These are phyloP conservation scores for Vesta saturnalis DNA, from an alignment of 2,888 invertebrate species.

Conservation along the genomic window DNA sequence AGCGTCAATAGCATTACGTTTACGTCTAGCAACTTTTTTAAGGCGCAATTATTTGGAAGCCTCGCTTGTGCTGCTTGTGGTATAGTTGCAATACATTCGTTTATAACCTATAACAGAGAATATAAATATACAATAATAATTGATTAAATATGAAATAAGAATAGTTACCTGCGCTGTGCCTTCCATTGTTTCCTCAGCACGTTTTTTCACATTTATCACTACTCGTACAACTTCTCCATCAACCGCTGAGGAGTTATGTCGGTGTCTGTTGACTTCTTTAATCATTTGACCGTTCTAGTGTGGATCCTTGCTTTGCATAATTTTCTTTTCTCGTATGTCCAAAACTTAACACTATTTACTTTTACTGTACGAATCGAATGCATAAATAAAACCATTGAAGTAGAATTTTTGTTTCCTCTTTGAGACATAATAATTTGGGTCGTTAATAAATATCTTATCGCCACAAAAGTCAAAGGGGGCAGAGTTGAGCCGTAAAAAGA, in stretches of 20 bases:
- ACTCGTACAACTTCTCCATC: not conserved
- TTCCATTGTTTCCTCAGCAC: not conserved
- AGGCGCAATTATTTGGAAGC: too few relatives aligned
- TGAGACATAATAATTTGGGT: not conserved
- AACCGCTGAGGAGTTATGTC: slow-evolving; percentile 1
- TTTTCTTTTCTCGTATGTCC: not conserved
- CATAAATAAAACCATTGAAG: not conserved
- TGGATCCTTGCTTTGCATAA: not conserved
- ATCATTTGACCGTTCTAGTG: not conserved
- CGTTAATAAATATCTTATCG: not conserved
- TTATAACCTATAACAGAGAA: too few relatives aligned
- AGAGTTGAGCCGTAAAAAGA: not conserved
- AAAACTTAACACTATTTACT: not conserved
- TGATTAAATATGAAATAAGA: not conserved
- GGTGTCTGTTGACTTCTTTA: not conserved
- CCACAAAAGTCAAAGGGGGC: not conserved
- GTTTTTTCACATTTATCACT: not conserved
- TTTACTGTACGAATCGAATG: not conserved
- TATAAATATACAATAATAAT: too few relatives aligned
- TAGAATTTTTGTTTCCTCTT: not conserved
- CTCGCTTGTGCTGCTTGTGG: too few relatives aligned
- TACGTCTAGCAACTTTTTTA: too few relatives aligned
- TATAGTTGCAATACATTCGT: too few relatives aligned
- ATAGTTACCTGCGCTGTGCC: not conserved
- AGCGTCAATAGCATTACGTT: too few relatives aligned